Percentiles rank a stretch among this genome's conserved stretches.
phyloP scores from a whole-genome alignment of 1,140 invertebrate species.

The Trypoxylus dichotomus region DNA sequence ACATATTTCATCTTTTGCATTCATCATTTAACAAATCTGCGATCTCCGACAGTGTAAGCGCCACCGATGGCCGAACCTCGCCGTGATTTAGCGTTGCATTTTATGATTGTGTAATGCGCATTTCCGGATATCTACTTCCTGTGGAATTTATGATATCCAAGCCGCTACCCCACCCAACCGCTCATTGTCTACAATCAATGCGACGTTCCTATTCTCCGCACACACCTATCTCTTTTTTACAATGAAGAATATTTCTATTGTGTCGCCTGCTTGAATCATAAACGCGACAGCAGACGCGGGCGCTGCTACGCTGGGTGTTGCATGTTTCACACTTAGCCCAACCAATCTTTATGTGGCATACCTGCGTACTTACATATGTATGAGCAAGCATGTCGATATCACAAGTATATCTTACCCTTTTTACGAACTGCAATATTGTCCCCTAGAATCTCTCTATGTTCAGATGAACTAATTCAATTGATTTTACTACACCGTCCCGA shows the following conservation, averaged over 20 bases:
- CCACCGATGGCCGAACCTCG: not conserved
- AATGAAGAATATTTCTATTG: constrained; percentile 4
- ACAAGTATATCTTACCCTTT: too few species aligned
- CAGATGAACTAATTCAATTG: too few species aligned
- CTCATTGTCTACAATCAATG: constrained; percentile 18
- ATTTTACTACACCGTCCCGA: too few species aligned
- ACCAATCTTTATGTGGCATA: too few species aligned
- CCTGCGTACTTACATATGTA: too few species aligned
- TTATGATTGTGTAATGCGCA: constrained; percentile 14
- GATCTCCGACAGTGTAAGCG: not conserved
- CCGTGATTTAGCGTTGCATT: not conserved
- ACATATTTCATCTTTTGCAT: not conserved
- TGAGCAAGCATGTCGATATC: too few species aligned
- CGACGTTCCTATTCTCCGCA: not conserved
- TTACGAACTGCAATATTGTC: too few species aligned
- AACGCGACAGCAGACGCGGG: not conserved
- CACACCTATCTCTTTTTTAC: constrained; percentile 7
- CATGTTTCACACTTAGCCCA: too few species aligned
- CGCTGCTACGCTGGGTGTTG: too few species aligned
- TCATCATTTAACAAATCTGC: not conserved
- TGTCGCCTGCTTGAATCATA: not conserved
- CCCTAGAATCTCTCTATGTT: too few species aligned
- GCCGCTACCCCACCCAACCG: not conserved
- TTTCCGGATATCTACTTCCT: constrained; percentile 14
- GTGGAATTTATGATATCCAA: constrained; percentile 14